A percentile compares a stretch with the other conserved stretches of the same genome.
Conservation (phyloP, 2,113 vertebrate genomes). For the Hippocampus barbouri region DNA sequence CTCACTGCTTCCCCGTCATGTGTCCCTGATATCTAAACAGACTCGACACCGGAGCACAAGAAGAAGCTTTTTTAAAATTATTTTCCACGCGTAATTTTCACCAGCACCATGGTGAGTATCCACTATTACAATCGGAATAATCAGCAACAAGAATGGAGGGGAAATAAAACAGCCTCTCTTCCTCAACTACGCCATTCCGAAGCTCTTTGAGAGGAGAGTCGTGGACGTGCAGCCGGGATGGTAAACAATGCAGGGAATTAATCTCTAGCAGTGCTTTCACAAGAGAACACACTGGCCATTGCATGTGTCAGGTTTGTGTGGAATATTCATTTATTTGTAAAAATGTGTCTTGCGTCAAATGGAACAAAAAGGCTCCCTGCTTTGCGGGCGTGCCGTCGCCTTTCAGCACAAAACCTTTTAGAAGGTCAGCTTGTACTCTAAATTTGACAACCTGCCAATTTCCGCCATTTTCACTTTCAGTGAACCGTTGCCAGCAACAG, state of each 20-base stretch:
- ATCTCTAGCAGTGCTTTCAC: neutral
- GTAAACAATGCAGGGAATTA: neutral
- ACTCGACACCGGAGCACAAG: neutral
- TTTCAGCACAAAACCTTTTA: neutral
- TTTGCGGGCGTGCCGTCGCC: neutral
- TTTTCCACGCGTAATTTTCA: neutral
- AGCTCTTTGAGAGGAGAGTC: neutral
- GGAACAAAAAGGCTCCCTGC: neutral
- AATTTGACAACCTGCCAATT: conserved; percentile 47
- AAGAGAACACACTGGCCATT: neutral
- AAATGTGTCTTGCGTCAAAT: neutral
- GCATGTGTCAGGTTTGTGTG: neutral
- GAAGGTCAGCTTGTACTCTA: conserved; percentile 47
- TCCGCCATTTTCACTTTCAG: conserved; percentile 49
- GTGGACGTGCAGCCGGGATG: conserved; percentile 39
- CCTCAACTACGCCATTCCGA: conserved; percentile 6
- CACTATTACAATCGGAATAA: neutral
- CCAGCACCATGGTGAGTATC: neutral
- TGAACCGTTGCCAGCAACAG: neutral
- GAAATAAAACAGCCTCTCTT: neutral
- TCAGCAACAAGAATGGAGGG: neutral
- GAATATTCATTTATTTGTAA: neutral
- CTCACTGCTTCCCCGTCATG: neutral
- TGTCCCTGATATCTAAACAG: neutral
- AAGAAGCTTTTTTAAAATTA: neutral